Evolutionary conservation across 1,140 invertebrate genomes (phyloP).

Genomic region (Lysiphlebus fabarum): DNA sequence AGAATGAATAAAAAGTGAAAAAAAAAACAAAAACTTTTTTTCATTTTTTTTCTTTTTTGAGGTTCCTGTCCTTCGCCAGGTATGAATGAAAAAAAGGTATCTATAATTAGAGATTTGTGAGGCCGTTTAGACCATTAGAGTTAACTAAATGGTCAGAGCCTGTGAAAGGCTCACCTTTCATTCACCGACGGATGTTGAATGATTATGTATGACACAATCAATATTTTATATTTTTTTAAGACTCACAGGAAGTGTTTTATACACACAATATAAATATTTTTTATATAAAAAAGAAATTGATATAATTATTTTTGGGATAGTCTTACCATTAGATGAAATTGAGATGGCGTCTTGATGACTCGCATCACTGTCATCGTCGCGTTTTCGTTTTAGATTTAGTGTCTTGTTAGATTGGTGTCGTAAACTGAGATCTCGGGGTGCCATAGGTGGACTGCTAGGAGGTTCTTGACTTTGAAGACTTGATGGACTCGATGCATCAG

Average conservation of each 20-base stretch:
- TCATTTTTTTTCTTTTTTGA: not conserved
- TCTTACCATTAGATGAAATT: conserved; percentile 51
- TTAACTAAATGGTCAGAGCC: not conserved
- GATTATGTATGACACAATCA: too few relatives aligned
- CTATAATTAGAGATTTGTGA: too few relatives aligned
- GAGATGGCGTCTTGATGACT: conserved; percentile 52
- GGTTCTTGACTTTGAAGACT: conserved; percentile 44
- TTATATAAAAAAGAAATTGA: not conserved
- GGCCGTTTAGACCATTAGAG: conserved; percentile 38
- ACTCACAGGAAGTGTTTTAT: too few relatives aligned
- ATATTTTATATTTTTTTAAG: too few relatives aligned
- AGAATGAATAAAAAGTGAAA: not conserved
- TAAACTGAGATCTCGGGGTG: conserved; percentile 49
- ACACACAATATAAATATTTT: not conserved
- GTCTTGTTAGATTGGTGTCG: conserved; percentile 24
- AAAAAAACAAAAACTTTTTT: conserved; percentile 9
- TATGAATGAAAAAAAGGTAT: conserved; percentile 33
- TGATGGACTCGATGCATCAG: conserved; percentile 54
- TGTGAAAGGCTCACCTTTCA: too few relatives aligned
- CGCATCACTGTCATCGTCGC: conserved; percentile 52
- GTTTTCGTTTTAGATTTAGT: conserved; percentile 43
- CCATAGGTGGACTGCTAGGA: conserved; percentile 48
- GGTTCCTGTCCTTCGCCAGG: not conserved
- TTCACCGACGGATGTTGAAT: too few relatives aligned
- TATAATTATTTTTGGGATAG: conserved; percentile 11